Percentiles rank a stretch among this genome's conserved stretches.
These are phyloP conservation scores for Bembecia ichneumoniformis DNA, from an alignment of 2,888 invertebrate genomes.

Conservation along the genomic window DNA sequence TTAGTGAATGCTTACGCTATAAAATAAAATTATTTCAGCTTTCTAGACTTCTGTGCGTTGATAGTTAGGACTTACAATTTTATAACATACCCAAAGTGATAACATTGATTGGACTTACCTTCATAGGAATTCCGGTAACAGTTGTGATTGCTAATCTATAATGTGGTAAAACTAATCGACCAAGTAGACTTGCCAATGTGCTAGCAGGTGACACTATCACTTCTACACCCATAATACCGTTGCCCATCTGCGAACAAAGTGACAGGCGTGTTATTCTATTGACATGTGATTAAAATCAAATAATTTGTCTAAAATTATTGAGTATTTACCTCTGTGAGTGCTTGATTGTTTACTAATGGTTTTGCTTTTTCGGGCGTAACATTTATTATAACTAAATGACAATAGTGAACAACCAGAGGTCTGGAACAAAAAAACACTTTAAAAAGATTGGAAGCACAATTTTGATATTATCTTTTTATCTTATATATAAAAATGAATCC, in stretches of 20 bases:
- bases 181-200: slow-evolving; percentile 80
- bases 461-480: no score
- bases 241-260: slow-evolving; percentile 71
- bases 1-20: no score
- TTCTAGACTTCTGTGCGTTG: no score
- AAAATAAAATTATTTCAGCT: no score
- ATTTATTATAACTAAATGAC: slow-evolving; percentile 92
- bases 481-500: no score
- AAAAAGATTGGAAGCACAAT: no score
- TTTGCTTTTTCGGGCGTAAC: slow-evolving; percentile 87
- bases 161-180: slow-evolving; percentile 84
- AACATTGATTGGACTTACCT: slow-evolving; percentile 58
- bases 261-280: no score
- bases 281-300: no score
- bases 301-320: no score
- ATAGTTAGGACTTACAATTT: no score
- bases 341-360: slow-evolving; percentile 81
- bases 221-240: slow-evolving; percentile 82
- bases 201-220: slow-evolving; percentile 86
- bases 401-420: slow-evolving; percentile 84
- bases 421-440: slow-evolving; percentile 45
- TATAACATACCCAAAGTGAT: no score
- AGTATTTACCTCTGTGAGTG: slow-evolving; percentile 74
- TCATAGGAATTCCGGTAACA: slow-evolving; percentile 99
- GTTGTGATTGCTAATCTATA: slow-evolving; percentile 95